Base-by-base conservation (phyloP, 1,140 invertebrate genomes). In the Scaptomyza hsui region DNA sequence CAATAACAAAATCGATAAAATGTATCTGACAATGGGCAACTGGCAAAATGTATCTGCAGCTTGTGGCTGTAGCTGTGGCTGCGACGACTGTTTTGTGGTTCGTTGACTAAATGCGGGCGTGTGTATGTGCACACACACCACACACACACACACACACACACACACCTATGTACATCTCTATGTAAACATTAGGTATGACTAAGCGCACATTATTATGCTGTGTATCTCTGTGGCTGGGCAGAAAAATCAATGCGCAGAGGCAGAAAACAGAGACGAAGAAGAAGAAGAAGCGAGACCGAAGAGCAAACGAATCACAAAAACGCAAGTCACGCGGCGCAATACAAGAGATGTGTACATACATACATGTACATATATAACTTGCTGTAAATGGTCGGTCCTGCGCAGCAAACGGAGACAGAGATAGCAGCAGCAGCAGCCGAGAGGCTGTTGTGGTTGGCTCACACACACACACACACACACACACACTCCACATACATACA, bases 41-140 rank as follows among this genome's bases (percentile, higher is more conserved):
- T 82, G 19, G 26, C 49, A 72, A 73, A 73, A 62, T 82, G 78
- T 81, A 81, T 82, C 78, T 81, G 73, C 70, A 74, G 74, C 26
- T 29, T 82, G 78, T 81, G 82, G 77, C 78, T 81, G 72, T 63
- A 70, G 74, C 62, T 48, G 65, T 15, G 59, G 67, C 80, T 69
- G 62, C 75, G 75, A 26, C 75, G 75, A 26, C 65, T 74, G 68
- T 49, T 78, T 73, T 78, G 75, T 79, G 77, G 72, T 76, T 86
- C 81, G 81, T 86, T 86, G 81, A 78, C 81, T 86, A 88, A 86
- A 86, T 86, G 81, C 81, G 81, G 81, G 81, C 81, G 81, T 83
- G 78, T 85, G 73, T 63, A 73, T 75, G 2, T 83, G 45, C 37
- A 53, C 48, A 55, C 4, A 35, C 9, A 39, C 15, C 48, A 55